These are phyloP conservation scores for Tursiops truncatus DNA, from an alignment of 2,113 vertebrate species.

Conservation along the genomic window DNA sequence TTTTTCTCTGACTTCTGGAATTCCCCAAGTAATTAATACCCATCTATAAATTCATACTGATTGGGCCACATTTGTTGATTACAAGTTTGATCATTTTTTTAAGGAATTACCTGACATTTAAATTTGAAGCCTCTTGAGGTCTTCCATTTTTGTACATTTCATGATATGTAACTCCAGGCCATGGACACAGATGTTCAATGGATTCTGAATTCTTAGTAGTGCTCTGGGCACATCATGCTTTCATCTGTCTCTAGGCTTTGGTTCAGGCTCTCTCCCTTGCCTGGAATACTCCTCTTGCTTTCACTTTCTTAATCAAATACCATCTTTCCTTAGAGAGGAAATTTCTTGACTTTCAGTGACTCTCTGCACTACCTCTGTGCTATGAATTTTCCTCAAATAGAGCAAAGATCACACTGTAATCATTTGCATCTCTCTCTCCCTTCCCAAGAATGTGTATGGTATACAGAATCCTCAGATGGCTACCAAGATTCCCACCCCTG, in stretches of 20 bases:
- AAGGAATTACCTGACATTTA: background rate
- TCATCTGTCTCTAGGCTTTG: background rate
- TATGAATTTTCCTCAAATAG: background rate
- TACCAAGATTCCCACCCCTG: background rate
- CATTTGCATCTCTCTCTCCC: background rate
- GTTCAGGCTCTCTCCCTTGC: background rate
- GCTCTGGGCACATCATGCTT: background rate
- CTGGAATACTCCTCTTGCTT: background rate
- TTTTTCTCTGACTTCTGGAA: background rate
- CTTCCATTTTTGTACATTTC: background rate
- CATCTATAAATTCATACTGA: background rate
- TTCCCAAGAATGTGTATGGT: background rate
- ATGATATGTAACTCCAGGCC: background rate
- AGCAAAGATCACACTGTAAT: background rate
- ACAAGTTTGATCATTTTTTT: background rate
- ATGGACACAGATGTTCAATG: background rate
- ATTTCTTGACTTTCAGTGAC: background rate
- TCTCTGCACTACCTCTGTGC: background rate
- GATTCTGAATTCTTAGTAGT: background rate
- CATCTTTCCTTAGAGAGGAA: background rate
- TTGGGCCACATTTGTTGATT: background rate
- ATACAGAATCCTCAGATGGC: background rate
- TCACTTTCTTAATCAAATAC: background rate
- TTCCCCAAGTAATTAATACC: background rate
- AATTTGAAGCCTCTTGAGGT: background rate